phyloP scores from a whole-genome alignment of 2,113 vertebrate genomes.

The Forbesichthys agassizii region DNA sequence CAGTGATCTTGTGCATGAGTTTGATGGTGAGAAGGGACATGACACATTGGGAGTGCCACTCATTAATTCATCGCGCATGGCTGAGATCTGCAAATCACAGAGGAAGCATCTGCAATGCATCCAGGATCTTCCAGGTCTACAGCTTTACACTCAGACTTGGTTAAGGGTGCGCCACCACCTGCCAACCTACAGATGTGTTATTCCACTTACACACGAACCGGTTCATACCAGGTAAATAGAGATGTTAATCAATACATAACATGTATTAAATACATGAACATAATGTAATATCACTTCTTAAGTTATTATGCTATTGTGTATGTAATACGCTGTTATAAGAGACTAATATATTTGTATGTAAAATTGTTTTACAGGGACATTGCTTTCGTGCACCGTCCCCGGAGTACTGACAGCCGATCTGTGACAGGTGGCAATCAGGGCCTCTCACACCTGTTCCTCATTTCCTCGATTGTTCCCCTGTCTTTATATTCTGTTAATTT shows the following conservation, averaged over 20 bases:
- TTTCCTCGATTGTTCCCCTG: too few relatives aligned
- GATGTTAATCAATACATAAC: too few relatives aligned
- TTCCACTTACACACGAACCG: slow-evolving; percentile 11
- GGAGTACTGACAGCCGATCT: too few relatives aligned
- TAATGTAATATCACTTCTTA: too few relatives aligned
- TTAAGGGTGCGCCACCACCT: slow-evolving; percentile 13
- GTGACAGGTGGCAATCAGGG: too few relatives aligned
- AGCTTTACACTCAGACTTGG: slow-evolving; percentile 12
- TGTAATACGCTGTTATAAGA: too few relatives aligned
- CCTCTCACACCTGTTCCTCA: too few relatives aligned
- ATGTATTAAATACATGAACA: too few relatives aligned
- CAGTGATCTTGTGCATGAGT: neutral
- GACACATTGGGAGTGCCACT: slow-evolving; percentile 12
- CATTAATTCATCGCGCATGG: neutral
- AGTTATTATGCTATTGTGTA: too few relatives aligned
- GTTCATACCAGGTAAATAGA: neutral
- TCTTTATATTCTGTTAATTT: too few relatives aligned
- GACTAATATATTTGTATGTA: neutral
- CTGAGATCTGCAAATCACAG: slow-evolving; percentile 17
- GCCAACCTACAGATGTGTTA: slow-evolving; percentile 3
- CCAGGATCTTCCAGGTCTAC: slow-evolving; percentile 10
- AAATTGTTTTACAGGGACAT: neutral
- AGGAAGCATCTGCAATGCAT: slow-evolving; percentile 10
- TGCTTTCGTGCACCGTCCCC: too few relatives aligned
- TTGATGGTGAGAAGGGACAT: neutral